These are phyloP conservation scores for Drosophila mauritiana DNA, from an alignment of 1,140 invertebrate genomes.

Conservation along the genomic window DNA sequence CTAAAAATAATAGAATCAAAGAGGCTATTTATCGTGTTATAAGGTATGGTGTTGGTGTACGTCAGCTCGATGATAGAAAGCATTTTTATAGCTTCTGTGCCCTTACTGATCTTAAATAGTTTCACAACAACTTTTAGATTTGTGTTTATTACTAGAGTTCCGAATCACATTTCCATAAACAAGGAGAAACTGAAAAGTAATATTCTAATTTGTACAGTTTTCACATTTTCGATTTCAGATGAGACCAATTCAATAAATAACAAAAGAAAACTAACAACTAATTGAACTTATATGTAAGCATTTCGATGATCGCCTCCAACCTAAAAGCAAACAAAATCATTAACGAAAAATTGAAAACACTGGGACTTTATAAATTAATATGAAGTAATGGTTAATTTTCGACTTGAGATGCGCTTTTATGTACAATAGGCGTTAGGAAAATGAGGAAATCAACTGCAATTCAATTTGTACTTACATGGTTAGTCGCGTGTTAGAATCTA, in stretches of 20 bases:
- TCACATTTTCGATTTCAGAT: slow-evolving; percentile 52
- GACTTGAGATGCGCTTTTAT: not conserved
- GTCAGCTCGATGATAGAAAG: slow-evolving; percentile 9
- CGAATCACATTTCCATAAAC: slow-evolving; percentile 63
- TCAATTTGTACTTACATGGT: slow-evolving; percentile 78
- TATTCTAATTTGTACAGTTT: slow-evolving; percentile 67
- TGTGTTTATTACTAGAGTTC: slow-evolving; percentile 53
- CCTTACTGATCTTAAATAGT: slow-evolving; percentile 12
- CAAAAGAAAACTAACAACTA: slow-evolving; percentile 17
- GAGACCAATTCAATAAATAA: slow-evolving; percentile 70
- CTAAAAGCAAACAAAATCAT: slow-evolving; percentile 54
- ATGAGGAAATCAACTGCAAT: slow-evolving; percentile 36
- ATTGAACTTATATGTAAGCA: slow-evolving; percentile 59
- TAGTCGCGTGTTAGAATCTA: slow-evolving; percentile 81
- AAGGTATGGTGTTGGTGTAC: slow-evolving; percentile 14
- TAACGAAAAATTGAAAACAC: slow-evolving; percentile 23
- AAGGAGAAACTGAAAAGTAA: slow-evolving; percentile 49
- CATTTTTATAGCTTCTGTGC: slow-evolving; percentile 13
- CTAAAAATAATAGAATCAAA: slow-evolving; percentile 16
- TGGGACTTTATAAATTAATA: not conserved
- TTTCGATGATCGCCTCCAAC: slow-evolving; percentile 51
- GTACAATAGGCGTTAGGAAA: slow-evolving; percentile 18
- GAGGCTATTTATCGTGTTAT: slow-evolving; percentile 14
- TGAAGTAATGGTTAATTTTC: not conserved
- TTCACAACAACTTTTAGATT: slow-evolving; percentile 25